Percentiles rank a stretch among this genome's conserved stretches.
These are phyloP conservation scores for Loripinus fragilis DNA, from an alignment of 2,888 invertebrate species.

Conservation along the genomic window DNA sequence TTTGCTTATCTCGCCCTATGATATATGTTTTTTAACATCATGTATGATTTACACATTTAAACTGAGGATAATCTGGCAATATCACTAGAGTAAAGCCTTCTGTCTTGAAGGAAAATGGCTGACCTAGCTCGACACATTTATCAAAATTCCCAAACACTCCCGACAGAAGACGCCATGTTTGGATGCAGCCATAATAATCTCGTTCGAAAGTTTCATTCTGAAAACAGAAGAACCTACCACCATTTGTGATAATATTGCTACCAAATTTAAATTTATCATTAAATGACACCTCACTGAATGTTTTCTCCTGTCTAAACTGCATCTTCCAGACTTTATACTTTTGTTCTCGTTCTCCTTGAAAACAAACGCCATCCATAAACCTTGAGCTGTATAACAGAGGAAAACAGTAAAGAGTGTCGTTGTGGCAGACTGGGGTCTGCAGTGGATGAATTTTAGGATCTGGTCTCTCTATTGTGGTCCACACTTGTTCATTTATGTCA, in stretches of 20 bases:
- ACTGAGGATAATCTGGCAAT: background rate
- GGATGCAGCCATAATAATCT: background rate
- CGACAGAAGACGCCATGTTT: background rate
- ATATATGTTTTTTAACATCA: too few species aligned
- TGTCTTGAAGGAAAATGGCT: background rate
- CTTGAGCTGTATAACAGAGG: background rate
- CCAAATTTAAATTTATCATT: background rate
- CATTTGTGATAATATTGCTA: background rate
- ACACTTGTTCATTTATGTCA: background rate
- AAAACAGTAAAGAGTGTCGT: background rate
- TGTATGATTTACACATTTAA: conserved; percentile 9
- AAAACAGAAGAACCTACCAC: background rate
- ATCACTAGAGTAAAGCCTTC: background rate
- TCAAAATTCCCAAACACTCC: background rate
- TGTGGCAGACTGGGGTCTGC: background rate
- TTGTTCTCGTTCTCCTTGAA: background rate
- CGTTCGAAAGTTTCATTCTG: background rate
- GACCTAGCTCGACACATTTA: background rate
- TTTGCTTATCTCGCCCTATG: too few species aligned
- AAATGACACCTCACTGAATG: background rate
- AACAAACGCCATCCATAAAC: background rate
- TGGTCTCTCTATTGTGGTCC: background rate
- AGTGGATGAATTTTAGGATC: background rate
- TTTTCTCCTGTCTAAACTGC: background rate
- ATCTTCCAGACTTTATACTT: background rate